Base-by-base conservation (phyloP, 2,113 vertebrate genomes). In the Centropristis striata region DNA sequence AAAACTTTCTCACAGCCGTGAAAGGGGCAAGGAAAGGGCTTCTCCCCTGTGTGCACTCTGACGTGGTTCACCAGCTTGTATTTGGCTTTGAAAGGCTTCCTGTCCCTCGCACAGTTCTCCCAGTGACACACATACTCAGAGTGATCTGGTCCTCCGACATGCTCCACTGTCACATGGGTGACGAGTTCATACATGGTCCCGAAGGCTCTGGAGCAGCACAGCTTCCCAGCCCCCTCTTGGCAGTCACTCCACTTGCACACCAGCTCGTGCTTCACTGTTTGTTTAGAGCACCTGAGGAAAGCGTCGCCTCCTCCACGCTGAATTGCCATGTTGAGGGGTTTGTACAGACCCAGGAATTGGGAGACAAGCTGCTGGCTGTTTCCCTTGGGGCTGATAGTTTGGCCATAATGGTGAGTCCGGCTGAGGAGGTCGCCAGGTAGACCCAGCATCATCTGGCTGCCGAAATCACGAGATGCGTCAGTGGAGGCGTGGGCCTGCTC, bases 111-210 rank as follows among this genome's bases (percentile, higher is more conserved):
- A 67, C 87, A 94, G 37, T 88, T 93, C 86, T 91, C 90, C 94
- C 93, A 94, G 79, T 91, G 90, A 77, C 95, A 95, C 67, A 94
- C 91, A 61, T 95, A 96, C 16, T 92, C 93, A 4, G 91, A 86
- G 83, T 93, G 94, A 71, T 94, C 94, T 0, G 93, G 90, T 93
- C 93, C 94, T 46, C 94, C 94, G 85, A 95, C 93, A 36, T 96
- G 96, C 86, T 95, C 94, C 88, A 94, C 90, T 59, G 94, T 94
- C 92, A 96, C 86, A 90, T 95, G 95, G 80, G 90, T 94, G 85
- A 95, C 95, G 72, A 96, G 93, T 91, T 95, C 95, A 89, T 94
- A 94, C 94, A 96, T 92, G 84, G 83, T 93, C 81, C 92, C 92
- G 90, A 95, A 96, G 72, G 91, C 91, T 87, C 88, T 92, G 88